A percentile compares a stretch with the other conserved stretches of the same genome.
Evolutionary conservation across 92 coral and sea anemone species (phyloP).

Genomic region (Hydrozoanthus gracilis): DNA sequence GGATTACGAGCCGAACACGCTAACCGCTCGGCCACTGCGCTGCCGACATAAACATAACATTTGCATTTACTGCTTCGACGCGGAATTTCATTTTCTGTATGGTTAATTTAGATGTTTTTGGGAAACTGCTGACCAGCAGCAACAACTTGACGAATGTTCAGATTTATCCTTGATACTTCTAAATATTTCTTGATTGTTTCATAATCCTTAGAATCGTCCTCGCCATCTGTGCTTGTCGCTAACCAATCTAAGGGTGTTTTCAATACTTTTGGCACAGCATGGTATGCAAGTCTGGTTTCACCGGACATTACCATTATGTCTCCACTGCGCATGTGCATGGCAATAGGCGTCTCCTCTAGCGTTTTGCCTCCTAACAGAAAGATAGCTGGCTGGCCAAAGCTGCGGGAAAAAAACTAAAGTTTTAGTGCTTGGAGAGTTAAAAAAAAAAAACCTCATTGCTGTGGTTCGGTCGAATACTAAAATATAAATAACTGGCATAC

Average conservation of each 20-base stretch:
- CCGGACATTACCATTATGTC: constrained; percentile 82
- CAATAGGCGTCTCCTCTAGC: constrained; percentile 64
- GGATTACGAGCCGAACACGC: too few relatives aligned
- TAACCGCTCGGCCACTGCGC: too few relatives aligned
- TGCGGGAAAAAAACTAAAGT: neutral
- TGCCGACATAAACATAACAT: too few relatives aligned
- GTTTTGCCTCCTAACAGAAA: constrained; percentile 82
- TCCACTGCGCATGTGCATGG: constrained; percentile 84
- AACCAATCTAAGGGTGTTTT: constrained; percentile 13
- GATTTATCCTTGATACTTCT: constrained; percentile 68
- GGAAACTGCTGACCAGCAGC: constrained; percentile 68
- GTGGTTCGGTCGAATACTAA: neutral
- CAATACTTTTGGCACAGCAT: constrained; percentile 80
- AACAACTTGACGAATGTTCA: constrained; percentile 76
- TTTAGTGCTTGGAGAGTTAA: too few relatives aligned
- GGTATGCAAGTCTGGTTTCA: constrained; percentile 76
- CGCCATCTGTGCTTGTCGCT: neutral
- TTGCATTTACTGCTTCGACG: too few relatives aligned
- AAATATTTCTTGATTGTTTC: constrained; percentile 53
- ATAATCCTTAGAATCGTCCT: neutral
- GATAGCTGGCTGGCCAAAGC: constrained; percentile 87
- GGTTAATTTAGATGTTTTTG: neutral
- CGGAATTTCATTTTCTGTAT: neutral
- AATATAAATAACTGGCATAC: too few relatives aligned
- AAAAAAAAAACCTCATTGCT: neutral